Base-by-base conservation (phyloP, 2,113 vertebrate species). In the Urocolius indicus region DNA sequence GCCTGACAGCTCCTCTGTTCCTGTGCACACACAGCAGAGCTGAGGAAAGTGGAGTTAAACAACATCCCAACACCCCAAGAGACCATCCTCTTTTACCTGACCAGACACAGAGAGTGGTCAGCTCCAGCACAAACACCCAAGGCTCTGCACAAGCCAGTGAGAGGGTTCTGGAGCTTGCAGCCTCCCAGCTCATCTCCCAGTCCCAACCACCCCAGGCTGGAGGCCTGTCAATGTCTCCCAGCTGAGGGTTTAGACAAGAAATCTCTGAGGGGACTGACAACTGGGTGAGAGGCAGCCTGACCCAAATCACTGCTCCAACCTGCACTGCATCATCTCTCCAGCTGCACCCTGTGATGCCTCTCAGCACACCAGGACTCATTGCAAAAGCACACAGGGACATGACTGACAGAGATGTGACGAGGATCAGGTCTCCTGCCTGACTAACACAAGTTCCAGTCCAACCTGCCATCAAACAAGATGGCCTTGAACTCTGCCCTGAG, bases 291-390 rank as follows among this genome's bases (percentile, higher is more conserved):
- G n/a, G 57, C 65, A 84, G 85, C 23, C 34, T 22, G 68, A 67
- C 14, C 20, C 65, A 36, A 26, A 24, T 22, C 19, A 1, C 10
- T 45, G 74, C 74, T 57, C 65, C 16, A n/a, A 5, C 20, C 22
- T 1, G 0, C 1, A 2, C 54, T 9, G 19, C 6, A 4, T 21
- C 58, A 14, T 2, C 38, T 34, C 20, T 0, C 27, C 1, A 20
- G 71, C 93, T 20, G 49, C 4, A 41, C 57, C 52, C 71, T 41
- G 77, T 1, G 8, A 41, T 5, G 26, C 65, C 27, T 46, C 20
- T 3, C 0, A 29, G 80, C 52, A 69, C 55, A 13, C 55, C 13
- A 4, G 27, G n/a, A 20, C 34, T 2, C 7, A 57, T 34, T 51
- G 84, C 48, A 59, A 55, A 79, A 3, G 26, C 46, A 26, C 0